Evolutionary conservation across 1,140 invertebrate genomes (phyloP), one percentile per base, ranked within the genome.

Genomic region (Drosophila pallidifrons): DNA sequence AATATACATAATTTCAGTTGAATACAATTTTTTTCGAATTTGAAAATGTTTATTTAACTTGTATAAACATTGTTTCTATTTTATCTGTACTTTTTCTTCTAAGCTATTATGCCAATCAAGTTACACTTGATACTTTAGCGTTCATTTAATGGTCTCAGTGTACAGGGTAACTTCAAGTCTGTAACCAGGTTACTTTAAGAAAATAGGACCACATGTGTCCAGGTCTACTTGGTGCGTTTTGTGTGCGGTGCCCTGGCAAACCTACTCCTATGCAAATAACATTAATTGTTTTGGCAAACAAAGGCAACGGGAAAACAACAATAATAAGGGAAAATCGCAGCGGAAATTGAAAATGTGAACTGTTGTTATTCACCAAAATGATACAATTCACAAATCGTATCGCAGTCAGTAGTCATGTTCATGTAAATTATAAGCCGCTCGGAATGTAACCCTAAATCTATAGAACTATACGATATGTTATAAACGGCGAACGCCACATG

Each of bases 231-330:
- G 43, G 45, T 45, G 65, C 8, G 59, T 67, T 46, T 25, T 25
- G 20, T 25, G 49, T 52, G 16, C 59, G 52, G 28, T 51, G 47
- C 20, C 2, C 11, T 35, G 46, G 46, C 60, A 11, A 66, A 77
- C 75, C 79, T 66, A 71, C 74, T 57, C 75, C 86, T 88, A 89
- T 88, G 85, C 85, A 89, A 89, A 89, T 89, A 89, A 81, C 78
- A 85, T 89, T 89, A 89, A 89, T 89, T 89, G 85, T 89, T 89
- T 89, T 66, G 72, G 71, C 81, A 89, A 89, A 89, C 85, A 89
- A 89, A 77, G 61, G 78, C 67, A 65, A 63, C 64, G 76, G 76
- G 47, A 61, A 82, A 82, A 79, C 80, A 82, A 79, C 61, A 72
- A 76, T 78, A 69, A 83, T 28, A 79, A 70, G 75, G 65, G 51